A percentile compares a stretch with the other conserved stretches of the same genome.
Evolutionary conservation across 1,140 invertebrate genomes (phyloP).

Genomic region (Ceratina calcarata): DNA sequence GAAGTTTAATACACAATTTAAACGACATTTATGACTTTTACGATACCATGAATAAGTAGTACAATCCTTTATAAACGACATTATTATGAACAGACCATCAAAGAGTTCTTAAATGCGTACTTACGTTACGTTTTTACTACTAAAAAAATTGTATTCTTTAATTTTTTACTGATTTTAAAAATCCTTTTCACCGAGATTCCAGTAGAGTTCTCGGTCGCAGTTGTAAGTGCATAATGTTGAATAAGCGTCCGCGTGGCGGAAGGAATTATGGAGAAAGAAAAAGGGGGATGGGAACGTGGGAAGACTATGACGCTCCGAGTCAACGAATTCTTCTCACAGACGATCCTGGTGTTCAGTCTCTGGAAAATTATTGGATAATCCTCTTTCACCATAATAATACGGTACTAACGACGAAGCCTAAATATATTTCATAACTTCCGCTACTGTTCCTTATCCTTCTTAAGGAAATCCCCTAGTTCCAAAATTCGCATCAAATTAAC

Average conservation of each 20-base stretch:
- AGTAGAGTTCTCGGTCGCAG: not conserved
- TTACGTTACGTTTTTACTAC: no score
- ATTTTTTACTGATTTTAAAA: not conserved
- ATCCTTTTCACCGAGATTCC: not conserved
- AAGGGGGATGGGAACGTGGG: not conserved
- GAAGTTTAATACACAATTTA: no score
- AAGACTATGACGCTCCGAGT: slow-evolving; percentile 11
- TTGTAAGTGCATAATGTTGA: slow-evolving; percentile 12
- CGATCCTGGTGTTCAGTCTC: slow-evolving; percentile 36
- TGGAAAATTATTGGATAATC: slow-evolving; percentile 55
- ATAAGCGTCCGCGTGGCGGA: slow-evolving; percentile 5
- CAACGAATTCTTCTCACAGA: slow-evolving; percentile 30
- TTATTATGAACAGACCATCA: no score
- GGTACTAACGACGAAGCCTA: slow-evolving; percentile 32
- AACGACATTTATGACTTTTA: no score
- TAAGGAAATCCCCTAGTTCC: slow-evolving; percentile 5
- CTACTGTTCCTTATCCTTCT: slow-evolving; percentile 26
- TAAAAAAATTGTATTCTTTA: no score
- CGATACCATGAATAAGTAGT: no score
- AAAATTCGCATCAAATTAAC: not conserved
- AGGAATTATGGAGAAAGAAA: slow-evolving; percentile 3
- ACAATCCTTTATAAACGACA: no score
- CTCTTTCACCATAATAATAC: slow-evolving; percentile 51
- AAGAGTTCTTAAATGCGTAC: no score
- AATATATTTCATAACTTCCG: slow-evolving; percentile 46